Evolutionary conservation across 2,888 invertebrate species (phyloP).

Genomic region (Mycalesis mineus): DNA sequence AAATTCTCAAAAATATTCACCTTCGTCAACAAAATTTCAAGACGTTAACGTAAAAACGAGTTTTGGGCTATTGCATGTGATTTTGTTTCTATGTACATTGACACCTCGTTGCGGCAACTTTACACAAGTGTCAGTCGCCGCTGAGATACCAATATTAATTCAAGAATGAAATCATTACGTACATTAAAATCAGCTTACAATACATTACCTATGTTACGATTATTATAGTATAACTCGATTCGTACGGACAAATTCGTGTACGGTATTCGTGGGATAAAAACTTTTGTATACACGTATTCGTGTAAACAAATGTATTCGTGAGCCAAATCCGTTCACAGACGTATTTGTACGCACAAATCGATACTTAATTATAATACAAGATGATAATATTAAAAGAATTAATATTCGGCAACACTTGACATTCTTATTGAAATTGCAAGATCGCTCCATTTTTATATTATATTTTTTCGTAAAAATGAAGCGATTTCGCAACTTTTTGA

Average conservation of each 20-base stretch:
- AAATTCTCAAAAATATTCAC: constrained; percentile 44
- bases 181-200: constrained; percentile 75
- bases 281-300: constrained; percentile 39
- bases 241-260: constrained; percentile 5
- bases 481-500: constrained; percentile 44
- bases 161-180: constrained; percentile 74
- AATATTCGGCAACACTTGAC: constrained; percentile 78
- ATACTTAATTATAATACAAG: constrained; percentile 70
- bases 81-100: constrained; percentile 65
- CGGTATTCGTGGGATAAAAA: constrained; percentile 20
- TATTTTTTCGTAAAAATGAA: constrained; percentile 20
- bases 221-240: constrained; percentile 62
- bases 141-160: constrained; percentile 63
- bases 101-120: constrained; percentile 36
- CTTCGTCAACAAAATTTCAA: constrained; percentile 51
- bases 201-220: constrained; percentile 74
- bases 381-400: constrained; percentile 75
- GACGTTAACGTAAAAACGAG: constrained; percentile 58
- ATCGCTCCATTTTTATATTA: constrained; percentile 31
- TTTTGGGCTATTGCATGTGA: constrained; percentile 77
- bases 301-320: constrained; percentile 20
- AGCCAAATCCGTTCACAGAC: constrained; percentile 38
- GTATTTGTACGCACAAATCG: constrained; percentile 46
- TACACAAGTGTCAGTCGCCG: constrained; percentile 29
- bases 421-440: constrained; percentile 57